Conservation (phyloP, 2,113 vertebrate genomes). For the Actenoides lindsayi region DNA sequence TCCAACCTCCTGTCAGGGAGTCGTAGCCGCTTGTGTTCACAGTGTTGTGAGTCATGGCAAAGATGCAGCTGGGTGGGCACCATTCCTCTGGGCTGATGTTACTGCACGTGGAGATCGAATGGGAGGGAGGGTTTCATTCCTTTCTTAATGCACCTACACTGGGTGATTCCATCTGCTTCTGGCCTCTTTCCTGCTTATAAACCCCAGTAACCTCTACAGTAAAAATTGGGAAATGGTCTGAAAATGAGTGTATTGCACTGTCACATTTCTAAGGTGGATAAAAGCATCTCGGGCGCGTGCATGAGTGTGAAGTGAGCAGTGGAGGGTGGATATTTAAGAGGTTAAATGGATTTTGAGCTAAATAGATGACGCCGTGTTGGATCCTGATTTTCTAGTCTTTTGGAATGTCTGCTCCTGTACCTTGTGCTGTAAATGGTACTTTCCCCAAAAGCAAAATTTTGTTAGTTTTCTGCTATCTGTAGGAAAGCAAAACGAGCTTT, state of each 20-base stretch:
- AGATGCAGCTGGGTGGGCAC: neutral
- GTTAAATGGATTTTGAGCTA: neutral
- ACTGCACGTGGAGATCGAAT: accelerated
- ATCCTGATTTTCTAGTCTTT: neutral
- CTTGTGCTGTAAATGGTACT: neutral
- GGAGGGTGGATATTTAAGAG: neutral
- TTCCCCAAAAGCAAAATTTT: neutral
- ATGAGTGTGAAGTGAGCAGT: neutral
- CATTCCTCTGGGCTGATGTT: neutral
- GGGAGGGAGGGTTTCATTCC: neutral
- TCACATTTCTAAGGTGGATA: neutral
- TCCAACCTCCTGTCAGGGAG: neutral
- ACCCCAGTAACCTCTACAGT: neutral
- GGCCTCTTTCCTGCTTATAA: neutral
- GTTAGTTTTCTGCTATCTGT: neutral
- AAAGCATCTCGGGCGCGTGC: neutral
- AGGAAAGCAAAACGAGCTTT: slow-evolving; percentile 1
- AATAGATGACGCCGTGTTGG: neutral
- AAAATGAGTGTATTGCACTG: neutral
- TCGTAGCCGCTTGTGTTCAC: neutral
- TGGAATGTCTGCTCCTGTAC: neutral
- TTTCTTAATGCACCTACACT: neutral
- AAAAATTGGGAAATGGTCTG: neutral
- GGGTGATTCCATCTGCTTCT: neutral
- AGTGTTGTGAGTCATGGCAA: accelerated